Evolutionary conservation across 2,888 invertebrate species (phyloP).

Genomic region (Calameuta pallipes): DNA sequence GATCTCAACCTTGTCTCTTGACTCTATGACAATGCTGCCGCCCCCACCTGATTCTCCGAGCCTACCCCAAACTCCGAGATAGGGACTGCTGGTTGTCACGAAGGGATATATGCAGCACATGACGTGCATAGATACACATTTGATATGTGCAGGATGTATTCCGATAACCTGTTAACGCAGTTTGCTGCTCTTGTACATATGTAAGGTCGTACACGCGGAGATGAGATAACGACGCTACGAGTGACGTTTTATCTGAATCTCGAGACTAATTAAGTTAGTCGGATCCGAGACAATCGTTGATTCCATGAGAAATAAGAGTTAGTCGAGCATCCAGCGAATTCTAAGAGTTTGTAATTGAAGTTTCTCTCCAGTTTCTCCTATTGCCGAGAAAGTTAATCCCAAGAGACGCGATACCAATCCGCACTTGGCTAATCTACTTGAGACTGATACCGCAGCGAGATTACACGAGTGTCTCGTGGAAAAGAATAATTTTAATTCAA

Average conservation of each 20-base stretch:
- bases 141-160: not conserved
- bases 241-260: not conserved
- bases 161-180: not conserved
- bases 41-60: not conserved
- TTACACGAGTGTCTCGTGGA: constrained; percentile 43
- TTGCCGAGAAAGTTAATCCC: not conserved
- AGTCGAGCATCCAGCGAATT: constrained; percentile 40
- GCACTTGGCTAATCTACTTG: constrained; percentile 38
- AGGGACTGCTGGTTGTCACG: not conserved
- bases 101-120: not conserved
- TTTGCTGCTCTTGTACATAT: not conserved
- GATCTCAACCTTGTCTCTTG: not conserved
- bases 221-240: not conserved
- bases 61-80: not conserved
- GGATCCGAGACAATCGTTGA: not conserved
- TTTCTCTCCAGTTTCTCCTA: constrained; percentile 27
- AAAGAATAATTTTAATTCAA: constrained; percentile 35
- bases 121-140: not conserved
- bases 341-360: constrained; percentile 49
- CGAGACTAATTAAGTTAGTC: not conserved
- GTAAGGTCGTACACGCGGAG: not conserved
- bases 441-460: constrained; percentile 41
- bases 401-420: constrained; percentile 14
- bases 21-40: not conserved
- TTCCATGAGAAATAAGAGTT: constrained; percentile 27